Evolutionary conservation across 2,113 vertebrate species (phyloP).

Genomic region (Prunella himalayana): DNA sequence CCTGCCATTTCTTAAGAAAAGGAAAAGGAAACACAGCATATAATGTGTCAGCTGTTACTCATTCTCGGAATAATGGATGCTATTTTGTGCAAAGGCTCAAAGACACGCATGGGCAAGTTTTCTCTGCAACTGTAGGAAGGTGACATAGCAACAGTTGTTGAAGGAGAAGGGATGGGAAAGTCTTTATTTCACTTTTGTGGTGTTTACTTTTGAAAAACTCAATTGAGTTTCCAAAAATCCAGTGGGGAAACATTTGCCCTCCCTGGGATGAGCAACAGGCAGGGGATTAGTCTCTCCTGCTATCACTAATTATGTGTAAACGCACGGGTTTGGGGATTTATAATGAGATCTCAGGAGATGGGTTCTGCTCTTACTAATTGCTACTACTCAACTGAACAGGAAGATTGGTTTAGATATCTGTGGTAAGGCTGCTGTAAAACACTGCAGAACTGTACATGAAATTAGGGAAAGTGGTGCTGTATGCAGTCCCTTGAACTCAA

Average conservation of each 20-base stretch:
- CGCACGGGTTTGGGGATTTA: neutral
- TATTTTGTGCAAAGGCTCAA: neutral
- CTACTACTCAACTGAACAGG: neutral
- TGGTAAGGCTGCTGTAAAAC: neutral
- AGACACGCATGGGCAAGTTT: neutral
- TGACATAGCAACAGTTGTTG: neutral
- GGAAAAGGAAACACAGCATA: neutral
- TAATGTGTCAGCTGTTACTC: constrained; percentile 11
- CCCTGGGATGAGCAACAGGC: neutral
- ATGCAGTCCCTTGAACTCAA: neutral
- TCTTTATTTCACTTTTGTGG: neutral
- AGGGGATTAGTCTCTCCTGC: neutral
- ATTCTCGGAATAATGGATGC: constrained; percentile 1
- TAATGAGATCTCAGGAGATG: neutral
- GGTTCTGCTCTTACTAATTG: neutral
- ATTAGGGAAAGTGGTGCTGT: neutral
- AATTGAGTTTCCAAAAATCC: neutral
- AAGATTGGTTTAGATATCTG: neutral
- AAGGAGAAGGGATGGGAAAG: neutral
- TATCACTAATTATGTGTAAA: neutral
- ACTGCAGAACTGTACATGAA: neutral
- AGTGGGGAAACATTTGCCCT: neutral
- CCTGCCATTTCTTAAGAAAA: neutral
- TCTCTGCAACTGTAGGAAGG: neutral
- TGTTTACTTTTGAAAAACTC: constrained; percentile 25